Conservation (phyloP, 2,113 vertebrate genomes). For the Sander lucioperca region DNA sequence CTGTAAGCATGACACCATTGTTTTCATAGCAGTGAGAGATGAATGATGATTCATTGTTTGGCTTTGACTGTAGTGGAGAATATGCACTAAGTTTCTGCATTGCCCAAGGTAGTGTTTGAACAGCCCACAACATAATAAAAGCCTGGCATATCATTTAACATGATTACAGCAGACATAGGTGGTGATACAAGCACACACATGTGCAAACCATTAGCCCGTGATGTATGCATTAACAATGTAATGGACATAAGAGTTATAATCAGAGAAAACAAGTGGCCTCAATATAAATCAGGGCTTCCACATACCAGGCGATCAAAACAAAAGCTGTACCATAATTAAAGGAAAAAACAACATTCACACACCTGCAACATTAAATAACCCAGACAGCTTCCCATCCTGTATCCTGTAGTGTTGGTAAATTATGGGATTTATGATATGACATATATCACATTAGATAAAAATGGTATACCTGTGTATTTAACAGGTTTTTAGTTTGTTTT, state of each 20-base stretch:
- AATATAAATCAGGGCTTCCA: constrained; percentile 43
- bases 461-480: not conserved
- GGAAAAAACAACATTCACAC: constrained; percentile 62
- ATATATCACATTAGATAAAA: not conserved
- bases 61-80: constrained; percentile 11
- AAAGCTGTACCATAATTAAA: constrained; percentile 40
- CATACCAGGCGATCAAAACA: constrained; percentile 40
- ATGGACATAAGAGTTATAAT: not conserved
- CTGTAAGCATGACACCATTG: constrained; percentile 18
- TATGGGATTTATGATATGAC: not conserved
- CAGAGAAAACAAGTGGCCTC: constrained; percentile 15
- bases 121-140: not conserved
- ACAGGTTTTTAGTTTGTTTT: not conserved
- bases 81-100: not conserved
- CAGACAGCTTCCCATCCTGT: constrained; percentile 52
- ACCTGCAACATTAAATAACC: constrained; percentile 65
- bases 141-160: not conserved
- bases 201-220: constrained; percentile 14
- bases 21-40: not conserved
- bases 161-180: constrained; percentile 1
- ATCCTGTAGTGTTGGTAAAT: constrained; percentile 55
- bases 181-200: constrained; percentile 20
- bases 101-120: not conserved
- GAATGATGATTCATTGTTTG: constrained; percentile 41
- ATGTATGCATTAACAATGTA: constrained; percentile 13